These are phyloP conservation scores for Dichetophora obliterata DNA, from an alignment of 2,888 invertebrate genomes.

Conservation along the genomic window DNA sequence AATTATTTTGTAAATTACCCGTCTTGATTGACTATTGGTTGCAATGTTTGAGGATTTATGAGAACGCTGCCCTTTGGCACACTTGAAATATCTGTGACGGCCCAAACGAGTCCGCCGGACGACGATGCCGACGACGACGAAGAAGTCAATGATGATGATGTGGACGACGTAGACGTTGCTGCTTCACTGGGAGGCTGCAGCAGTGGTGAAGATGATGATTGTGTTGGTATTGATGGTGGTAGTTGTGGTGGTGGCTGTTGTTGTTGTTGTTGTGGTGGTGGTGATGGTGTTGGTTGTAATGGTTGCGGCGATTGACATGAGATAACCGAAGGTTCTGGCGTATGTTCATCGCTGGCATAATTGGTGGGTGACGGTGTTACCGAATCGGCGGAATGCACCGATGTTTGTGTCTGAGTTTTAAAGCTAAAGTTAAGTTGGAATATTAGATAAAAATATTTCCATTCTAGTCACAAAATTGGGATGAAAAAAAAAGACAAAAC, in stretches of 20 bases:
- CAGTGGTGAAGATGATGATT: conserved; percentile 12
- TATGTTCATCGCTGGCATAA: conserved; percentile 69
- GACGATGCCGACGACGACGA: conserved; percentile 43
- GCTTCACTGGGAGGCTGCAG: conserved; percentile 20
- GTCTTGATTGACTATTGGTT: conserved; percentile 71
- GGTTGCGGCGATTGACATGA: conserved; percentile 55
- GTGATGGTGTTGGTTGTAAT: conserved; percentile 27
- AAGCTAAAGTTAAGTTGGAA: conserved; percentile 59
- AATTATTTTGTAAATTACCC: conserved; percentile 66
- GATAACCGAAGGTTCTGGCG: conserved; percentile 63
- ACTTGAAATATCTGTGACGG: conserved; percentile 86
- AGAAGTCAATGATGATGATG: conserved; percentile 34
- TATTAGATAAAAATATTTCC: conserved; percentile 15
- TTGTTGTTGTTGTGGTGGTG: conserved; percentile 44
- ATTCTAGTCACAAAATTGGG: background rate
- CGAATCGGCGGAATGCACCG: conserved; percentile 76
- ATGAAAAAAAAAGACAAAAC: background rate
- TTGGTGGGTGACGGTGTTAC: conserved; percentile 83
- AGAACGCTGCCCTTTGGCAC: conserved; percentile 91
- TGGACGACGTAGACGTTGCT: conserved; percentile 31
- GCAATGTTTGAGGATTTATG: conserved; percentile 80
- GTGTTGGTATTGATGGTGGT: conserved; percentile 29
- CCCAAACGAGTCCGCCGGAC: conserved; percentile 79
- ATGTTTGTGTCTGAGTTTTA: conserved; percentile 65
- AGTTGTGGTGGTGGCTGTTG: conserved; percentile 29